A percentile compares a stretch with the other conserved stretches of the same genome.
Evolutionary conservation across 1,140 invertebrate genomes (phyloP).

Genomic region (Chrysopa pallens): DNA sequence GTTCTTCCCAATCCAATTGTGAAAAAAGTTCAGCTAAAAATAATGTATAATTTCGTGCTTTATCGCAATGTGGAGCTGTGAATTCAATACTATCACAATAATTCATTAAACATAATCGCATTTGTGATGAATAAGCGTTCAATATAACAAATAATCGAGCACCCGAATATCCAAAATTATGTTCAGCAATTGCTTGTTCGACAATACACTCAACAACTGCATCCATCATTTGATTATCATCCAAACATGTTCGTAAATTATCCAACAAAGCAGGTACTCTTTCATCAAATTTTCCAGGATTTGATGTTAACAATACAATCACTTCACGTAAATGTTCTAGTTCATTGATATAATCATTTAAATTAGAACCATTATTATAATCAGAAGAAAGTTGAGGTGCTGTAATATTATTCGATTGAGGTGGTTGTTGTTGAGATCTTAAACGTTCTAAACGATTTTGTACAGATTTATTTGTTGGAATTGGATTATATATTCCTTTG

Average conservation of each 20-base stretch:
- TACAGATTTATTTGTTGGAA: background rate
- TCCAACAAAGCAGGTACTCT: background rate
- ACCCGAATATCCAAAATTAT: background rate
- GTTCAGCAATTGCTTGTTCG: background rate
- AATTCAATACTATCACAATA: background rate
- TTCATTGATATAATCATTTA: background rate
- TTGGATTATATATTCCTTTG: background rate
- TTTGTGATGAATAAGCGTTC: background rate
- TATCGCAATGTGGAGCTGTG: background rate
- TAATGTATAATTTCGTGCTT: background rate
- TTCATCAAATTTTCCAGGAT: background rate
- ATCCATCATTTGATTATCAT: background rate
- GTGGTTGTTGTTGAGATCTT: background rate
- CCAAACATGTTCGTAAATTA: background rate
- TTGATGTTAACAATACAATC: background rate
- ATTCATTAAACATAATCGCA: background rate
- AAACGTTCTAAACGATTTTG: background rate
- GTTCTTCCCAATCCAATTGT: background rate
- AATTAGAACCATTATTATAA: no score
- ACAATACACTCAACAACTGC: background rate
- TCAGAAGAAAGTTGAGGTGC: no score
- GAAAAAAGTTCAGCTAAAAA: slow-evolving; percentile 2
- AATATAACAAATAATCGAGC: background rate
- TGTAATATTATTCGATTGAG: background rate
- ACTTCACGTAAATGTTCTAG: background rate